phyloP scores from a whole-genome alignment of 2,888 invertebrate genomes.

The Brenthis daphne region DNA sequence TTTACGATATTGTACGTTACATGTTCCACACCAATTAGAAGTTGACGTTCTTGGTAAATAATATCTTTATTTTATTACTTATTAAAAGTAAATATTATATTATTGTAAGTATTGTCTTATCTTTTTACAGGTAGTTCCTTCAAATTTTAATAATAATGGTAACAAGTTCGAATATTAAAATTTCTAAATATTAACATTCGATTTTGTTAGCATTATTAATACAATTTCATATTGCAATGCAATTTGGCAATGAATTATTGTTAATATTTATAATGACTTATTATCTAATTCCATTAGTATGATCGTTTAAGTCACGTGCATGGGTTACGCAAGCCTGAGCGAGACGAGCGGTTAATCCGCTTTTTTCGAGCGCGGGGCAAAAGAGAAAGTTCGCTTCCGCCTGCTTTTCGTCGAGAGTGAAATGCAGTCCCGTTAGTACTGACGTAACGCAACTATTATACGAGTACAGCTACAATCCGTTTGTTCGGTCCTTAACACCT shows the following conservation, averaged over 20 bases:
- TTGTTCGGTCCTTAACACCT: slow-evolving; percentile 17
- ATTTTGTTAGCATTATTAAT: no score
- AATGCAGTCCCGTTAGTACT: slow-evolving; percentile 78
- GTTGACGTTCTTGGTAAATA: slow-evolving; percentile 36
- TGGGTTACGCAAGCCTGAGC: slow-evolving; percentile 42
- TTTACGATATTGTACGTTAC: slow-evolving; percentile 67
- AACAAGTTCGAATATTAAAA: background rate
- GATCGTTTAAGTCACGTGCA: slow-evolving; percentile 26
- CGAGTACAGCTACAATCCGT: slow-evolving; percentile 44
- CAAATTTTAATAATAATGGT: background rate
- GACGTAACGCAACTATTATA: slow-evolving; percentile 72
- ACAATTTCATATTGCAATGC: no score
- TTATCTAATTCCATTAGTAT: slow-evolving; percentile 25
- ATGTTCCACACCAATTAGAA: slow-evolving; percentile 53
- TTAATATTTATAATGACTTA: slow-evolving; percentile 2
- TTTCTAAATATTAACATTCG: no score
- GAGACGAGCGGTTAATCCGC: slow-evolving; percentile 50
- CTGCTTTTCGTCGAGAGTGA: slow-evolving; percentile 81
- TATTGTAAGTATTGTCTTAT: background rate
- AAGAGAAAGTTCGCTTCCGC: slow-evolving; percentile 81
- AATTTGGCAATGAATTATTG: background rate
- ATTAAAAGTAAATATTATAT: slow-evolving; percentile 10
- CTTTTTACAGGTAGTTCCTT: background rate
- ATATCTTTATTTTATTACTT: slow-evolving; percentile 19
- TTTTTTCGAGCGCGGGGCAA: slow-evolving; percentile 66